phyloP scores from a whole-genome alignment of 2,113 vertebrate species.

The Trogon melanurus region DNA sequence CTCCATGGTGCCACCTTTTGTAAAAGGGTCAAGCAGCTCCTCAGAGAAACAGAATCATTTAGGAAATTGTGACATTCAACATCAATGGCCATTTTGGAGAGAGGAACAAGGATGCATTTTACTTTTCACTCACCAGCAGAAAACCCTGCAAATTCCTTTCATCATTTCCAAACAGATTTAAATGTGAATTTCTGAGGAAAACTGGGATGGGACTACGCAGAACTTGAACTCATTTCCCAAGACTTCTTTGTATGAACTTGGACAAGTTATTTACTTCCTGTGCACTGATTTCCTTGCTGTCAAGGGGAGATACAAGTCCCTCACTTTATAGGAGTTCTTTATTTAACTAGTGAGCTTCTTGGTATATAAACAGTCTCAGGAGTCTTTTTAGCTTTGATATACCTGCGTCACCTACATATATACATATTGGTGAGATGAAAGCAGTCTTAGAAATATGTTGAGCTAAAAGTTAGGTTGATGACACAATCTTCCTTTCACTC shows the following conservation, averaged over 20 bases:
- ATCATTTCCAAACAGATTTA: not conserved
- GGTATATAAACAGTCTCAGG: not conserved
- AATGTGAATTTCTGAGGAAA: not conserved
- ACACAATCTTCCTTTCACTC: not conserved
- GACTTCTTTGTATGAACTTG: not conserved
- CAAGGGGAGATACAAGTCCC: not conserved
- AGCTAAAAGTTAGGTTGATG: not conserved
- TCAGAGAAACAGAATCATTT: not conserved
- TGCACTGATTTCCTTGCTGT: not conserved
- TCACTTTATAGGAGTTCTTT: not conserved
- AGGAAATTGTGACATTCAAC: not conserved
- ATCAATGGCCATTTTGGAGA: not conserved
- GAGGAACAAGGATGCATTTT: not conserved
- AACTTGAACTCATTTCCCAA: not conserved
- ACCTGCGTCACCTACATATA: not conserved
- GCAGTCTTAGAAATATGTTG: not conserved
- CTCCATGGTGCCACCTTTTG: fast-evolving
- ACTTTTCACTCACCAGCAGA: not conserved
- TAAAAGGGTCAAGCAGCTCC: not conserved
- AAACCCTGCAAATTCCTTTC: not conserved
- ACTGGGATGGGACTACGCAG: not conserved
- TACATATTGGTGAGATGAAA: not conserved
- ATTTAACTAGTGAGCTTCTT: not conserved
- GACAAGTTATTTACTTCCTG: not conserved
- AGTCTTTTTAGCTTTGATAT: not conserved